Evolutionary conservation across 2,888 invertebrate species (phyloP).

Genomic region (Agrilus mali): DNA sequence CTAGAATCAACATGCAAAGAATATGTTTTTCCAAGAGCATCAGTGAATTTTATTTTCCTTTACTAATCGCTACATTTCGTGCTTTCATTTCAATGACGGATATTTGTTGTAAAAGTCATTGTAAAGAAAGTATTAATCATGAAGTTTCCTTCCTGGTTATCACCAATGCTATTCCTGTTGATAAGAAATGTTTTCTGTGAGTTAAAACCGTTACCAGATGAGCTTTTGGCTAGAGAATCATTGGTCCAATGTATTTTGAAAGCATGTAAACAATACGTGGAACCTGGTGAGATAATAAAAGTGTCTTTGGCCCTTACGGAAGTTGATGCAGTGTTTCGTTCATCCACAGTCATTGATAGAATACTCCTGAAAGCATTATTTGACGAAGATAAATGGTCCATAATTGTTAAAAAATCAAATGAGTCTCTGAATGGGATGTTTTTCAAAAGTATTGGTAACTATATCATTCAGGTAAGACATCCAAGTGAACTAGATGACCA

Average conservation of each 20-base stretch:
- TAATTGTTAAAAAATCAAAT: constrained; percentile 13
- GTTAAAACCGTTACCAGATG: constrained; percentile 10
- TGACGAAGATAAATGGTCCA: constrained; percentile 8
- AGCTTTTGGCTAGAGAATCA: constrained; percentile 8
- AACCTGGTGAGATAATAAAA: constrained; percentile 6
- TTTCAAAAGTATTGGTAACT: constrained; percentile 9
- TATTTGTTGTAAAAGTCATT: no score
- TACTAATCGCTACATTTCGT: no score
- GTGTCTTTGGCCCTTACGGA: constrained; percentile 8
- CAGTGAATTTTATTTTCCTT: no score
- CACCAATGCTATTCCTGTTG: neutral
- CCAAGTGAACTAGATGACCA: constrained; percentile 9
- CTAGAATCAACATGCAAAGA: no score
- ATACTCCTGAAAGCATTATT: constrained; percentile 14
- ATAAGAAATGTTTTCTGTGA: neutral
- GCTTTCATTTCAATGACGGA: no score
- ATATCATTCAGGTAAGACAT: constrained; percentile 14
- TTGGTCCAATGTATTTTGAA: constrained; percentile 12
- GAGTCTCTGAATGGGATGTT: neutral
- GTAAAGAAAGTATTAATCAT: no score
- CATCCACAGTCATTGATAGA: constrained; percentile 10
- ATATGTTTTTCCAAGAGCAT: no score
- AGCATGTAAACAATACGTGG: constrained; percentile 6
- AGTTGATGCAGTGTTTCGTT: neutral
- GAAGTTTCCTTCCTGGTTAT: no score